Evolutionary conservation across 2,888 invertebrate genomes (phyloP).

Genomic region (Coecobrya sp.): DNA sequence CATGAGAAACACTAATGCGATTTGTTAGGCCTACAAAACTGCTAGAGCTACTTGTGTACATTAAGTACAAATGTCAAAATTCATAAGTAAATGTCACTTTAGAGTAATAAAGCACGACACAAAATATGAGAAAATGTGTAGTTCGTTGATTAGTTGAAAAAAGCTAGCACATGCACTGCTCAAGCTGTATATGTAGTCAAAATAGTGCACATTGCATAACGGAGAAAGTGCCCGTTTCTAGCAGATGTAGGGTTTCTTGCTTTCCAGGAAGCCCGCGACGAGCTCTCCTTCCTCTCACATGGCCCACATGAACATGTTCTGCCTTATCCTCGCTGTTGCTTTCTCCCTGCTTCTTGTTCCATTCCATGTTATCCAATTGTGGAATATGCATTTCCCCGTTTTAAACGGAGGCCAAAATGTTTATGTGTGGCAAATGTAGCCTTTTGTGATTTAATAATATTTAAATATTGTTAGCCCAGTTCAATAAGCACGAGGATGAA

Average conservation of each 20-base stretch:
- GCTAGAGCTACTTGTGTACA: background rate
- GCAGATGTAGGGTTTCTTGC: constrained; percentile 78
- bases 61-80: background rate
- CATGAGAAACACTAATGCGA: constrained; percentile 26
- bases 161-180: constrained; percentile 77
- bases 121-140: constrained; percentile 54
- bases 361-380: background rate
- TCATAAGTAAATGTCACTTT: constrained; percentile 29
- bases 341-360: background rate
- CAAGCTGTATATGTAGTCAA: constrained; percentile 25
- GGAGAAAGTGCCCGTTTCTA: constrained; percentile 64
- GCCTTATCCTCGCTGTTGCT: constrained; percentile 57
- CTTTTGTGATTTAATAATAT: too few relatives aligned
- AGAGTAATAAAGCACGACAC: constrained; percentile 57
- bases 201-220: background rate
- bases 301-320: constrained; percentile 66
- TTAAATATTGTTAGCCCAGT: too few relatives aligned
- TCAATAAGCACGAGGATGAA: too few relatives aligned
- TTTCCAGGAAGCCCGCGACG: constrained; percentile 79
- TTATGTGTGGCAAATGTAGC: too few relatives aligned
- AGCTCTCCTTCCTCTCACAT: constrained; percentile 74
- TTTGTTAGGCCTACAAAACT: constrained; percentile 17
- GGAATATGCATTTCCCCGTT: background rate
- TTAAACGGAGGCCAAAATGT: background rate
- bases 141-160: constrained; percentile 59